Evolutionary conservation across 2,888 invertebrate species (phyloP), one percentile per base, ranked within the genome.

Genomic region (Rhabditoides inermis): DNA sequence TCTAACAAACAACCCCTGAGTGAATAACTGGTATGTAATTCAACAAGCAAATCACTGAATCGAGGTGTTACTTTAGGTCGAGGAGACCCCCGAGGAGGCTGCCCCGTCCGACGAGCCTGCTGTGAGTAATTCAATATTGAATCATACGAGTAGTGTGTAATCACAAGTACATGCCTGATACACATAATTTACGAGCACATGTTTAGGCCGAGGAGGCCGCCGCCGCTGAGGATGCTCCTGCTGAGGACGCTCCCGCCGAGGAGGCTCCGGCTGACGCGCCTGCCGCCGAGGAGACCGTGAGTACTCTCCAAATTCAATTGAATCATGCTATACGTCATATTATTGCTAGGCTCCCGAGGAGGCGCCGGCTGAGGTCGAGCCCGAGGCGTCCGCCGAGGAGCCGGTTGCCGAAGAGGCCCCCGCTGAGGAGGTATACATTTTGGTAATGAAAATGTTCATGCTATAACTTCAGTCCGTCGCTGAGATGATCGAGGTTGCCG

Each of bases 261-360:
- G 45, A 18, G 6, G 25, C 50, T 32, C 44, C 45, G 15, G 47
- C 30, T 30, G 56, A 57, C n/a, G 57, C 56, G 22, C 62, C 62
- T 51, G 42, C 62, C 30, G 64, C 66, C 35, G 64, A 64, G 39
- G 59, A 54, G 40, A 61, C 63, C n/a, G n/a, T n/a, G n/a, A n/a
- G n/a, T n/a, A n/a, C n/a, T n/a, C n/a, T n/a, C n/a, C n/a, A n/a
- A n/a, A n/a, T n/a, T n/a, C n/a, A n/a, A n/a, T n/a, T n/a, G n/a
- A n/a, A n/a, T n/a, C n/a, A n/a, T n/a, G n/a, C n/a, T n/a, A n/a
- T n/a, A n/a, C n/a, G n/a, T n/a, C n/a, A n/a, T n/a, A n/a, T n/a
- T n/a, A n/a, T n/a, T n/a, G n/a, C n/a, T n/a, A n/a, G n/a, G n/a
- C n/a, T n/a, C 44, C 25, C 18, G 36, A 35, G 20, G 45, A 49